Evolutionary conservation across 2,113 vertebrate genomes (phyloP).

Genomic region (Rafetus swinhoei): DNA sequence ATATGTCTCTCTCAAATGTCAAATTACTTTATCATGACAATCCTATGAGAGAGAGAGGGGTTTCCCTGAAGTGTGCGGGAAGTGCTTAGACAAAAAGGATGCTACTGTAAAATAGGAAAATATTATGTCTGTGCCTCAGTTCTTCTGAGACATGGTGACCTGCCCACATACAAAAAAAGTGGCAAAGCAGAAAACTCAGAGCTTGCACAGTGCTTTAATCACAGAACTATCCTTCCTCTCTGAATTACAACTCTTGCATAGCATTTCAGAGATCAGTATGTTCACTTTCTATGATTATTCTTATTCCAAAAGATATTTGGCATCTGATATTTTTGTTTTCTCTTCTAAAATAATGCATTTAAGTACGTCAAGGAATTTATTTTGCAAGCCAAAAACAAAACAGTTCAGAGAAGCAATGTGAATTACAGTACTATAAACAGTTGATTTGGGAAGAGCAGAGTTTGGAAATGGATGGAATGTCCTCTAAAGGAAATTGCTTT

Average conservation of each 20-base stretch:
- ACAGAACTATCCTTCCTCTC: background rate
- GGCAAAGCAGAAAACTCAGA: background rate
- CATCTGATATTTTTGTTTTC: rapidly evolving
- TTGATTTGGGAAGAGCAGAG: rapidly evolving
- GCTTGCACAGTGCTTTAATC: background rate
- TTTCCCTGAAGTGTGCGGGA: background rate
- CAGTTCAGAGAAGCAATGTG: background rate
- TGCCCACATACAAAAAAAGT: background rate
- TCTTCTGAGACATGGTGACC: background rate
- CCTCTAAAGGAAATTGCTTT: background rate
- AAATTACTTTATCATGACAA: background rate
- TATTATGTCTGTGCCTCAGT: background rate
- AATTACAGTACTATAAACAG: background rate
- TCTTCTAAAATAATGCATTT: background rate
- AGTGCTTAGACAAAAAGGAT: background rate
- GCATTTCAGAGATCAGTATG: background rate
- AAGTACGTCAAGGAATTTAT: background rate
- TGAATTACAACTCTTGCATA: background rate
- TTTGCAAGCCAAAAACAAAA: background rate
- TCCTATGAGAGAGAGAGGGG: background rate
- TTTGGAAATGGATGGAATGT: too few species aligned
- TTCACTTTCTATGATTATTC: background rate
- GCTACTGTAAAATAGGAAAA: background rate
- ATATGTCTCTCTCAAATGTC: background rate
- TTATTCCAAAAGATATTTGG: rapidly evolving